Percentiles rank a stretch among this genome's conserved stretches.
Evolutionary conservation across 2,113 vertebrate species (phyloP).

Genomic region (Bagarius yarrelli): DNA sequence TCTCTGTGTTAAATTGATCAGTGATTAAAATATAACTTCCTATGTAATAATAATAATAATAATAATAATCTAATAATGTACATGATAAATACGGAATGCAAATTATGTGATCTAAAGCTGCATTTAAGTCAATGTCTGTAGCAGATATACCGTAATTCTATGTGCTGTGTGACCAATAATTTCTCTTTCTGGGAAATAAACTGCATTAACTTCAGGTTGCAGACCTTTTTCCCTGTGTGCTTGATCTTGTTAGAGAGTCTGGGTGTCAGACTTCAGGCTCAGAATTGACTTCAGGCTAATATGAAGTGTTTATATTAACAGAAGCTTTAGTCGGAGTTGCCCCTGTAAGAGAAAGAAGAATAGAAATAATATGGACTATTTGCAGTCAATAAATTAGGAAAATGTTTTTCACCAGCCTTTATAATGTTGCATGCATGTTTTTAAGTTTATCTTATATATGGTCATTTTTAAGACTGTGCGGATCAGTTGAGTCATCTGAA

Average conservation of each 20-base stretch:
- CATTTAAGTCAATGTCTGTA: background rate
- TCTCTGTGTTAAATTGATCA: background rate
- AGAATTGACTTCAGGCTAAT: background rate
- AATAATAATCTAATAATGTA: background rate
- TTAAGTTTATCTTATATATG: no score
- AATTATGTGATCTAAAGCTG: background rate
- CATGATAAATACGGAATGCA: background rate
- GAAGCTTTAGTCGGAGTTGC: background rate
- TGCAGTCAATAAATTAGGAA: background rate
- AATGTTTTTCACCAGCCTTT: background rate
- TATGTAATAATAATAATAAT: background rate
- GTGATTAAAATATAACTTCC: background rate
- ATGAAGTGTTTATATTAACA: background rate
- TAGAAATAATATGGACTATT: background rate
- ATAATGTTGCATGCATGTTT: no score
- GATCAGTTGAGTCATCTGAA: no score
- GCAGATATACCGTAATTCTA: background rate
- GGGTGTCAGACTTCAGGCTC: background rate
- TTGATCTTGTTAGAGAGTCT: conserved; percentile 22
- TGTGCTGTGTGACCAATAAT: background rate
- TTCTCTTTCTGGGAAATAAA: conserved; percentile 18
- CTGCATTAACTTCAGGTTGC: conserved; percentile 11
- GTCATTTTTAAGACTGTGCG: no score
- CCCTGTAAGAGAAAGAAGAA: background rate
- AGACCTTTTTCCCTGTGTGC: background rate